Base-by-base conservation (phyloP, 1,140 invertebrate species). In the Venustaconcha ellipsiformis region DNA sequence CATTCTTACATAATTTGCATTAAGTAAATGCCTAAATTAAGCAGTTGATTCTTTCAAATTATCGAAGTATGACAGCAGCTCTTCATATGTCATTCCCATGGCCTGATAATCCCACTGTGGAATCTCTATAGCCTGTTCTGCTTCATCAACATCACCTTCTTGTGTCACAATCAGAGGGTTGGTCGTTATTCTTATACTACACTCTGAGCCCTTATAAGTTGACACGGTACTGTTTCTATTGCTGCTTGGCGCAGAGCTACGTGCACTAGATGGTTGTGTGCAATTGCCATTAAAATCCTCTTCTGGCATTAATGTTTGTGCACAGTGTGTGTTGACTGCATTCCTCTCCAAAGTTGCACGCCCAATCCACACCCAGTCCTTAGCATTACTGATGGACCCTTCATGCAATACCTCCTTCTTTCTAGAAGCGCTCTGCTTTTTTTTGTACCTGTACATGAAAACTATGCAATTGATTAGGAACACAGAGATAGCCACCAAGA, bases 281-380 rank as follows among this genome's bases (percentile, higher is more conserved):
- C 69, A 73, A 57, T 90, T 90, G 20, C 90, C 88, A 63, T 90
- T 90, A 71, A 91, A 88, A 70, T 90, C 88, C 60, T 88, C 86
- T 59, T 89, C 87, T 55, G 89, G 87, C 87, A 89, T 88, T 55
- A 88, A 83, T 56, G 86, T 85, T 74, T 88, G 81, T 56, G 84
- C 81, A 80, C 88, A 87, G 74, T 87, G 80, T 69, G 82, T 80
- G 73, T 89, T 84, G 58, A 90, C 86, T 30, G 90, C 88, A 81
- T 89, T 92, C 14, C 90, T 79, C 86, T 98, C 96, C 64, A 98
- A 93, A 6, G 96, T 98, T 26, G 96, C 96, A 67, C 96, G 92
- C 80, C 96, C 97, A 58, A 99, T 92, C 97, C 97, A 99, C 23
- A 99, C 96, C 97, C 97, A 99, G 85, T 99, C 97, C 81, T 98